A percentile compares a stretch with the other conserved stretches of the same genome.
These are phyloP conservation scores for Xylophagus ater DNA, from an alignment of 2,888 invertebrate genomes.

Conservation along the genomic window DNA sequence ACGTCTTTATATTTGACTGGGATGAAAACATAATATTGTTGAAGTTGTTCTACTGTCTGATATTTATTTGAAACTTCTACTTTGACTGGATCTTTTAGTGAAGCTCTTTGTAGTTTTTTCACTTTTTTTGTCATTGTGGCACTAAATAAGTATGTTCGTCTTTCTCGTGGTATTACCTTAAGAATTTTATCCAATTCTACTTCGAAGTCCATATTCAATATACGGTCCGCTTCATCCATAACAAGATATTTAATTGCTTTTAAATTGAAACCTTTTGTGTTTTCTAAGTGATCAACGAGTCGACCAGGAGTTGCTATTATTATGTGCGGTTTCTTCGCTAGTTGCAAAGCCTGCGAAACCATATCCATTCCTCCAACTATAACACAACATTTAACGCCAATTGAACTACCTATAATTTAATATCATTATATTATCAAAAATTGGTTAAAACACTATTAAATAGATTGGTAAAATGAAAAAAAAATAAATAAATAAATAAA, in stretches of 20 bases:
- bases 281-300: constrained; percentile 90
- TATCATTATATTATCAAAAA: no score
- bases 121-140: constrained; percentile 99
- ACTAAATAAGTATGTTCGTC: constrained; percentile 88
- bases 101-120: constrained; percentile 91
- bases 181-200: constrained; percentile 94
- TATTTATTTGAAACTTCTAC: constrained; percentile 95
- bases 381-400: constrained; percentile 91
- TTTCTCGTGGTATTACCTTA: constrained; percentile 74
- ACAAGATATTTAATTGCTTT: constrained; percentile 82
- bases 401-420: constrained; percentile 53
- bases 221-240: constrained; percentile 99
- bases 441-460: no score
- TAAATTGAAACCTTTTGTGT: constrained; percentile 94
- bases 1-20: constrained; percentile 96
- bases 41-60: constrained; percentile 93
- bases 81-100: constrained; percentile 85
- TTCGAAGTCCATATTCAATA: constrained; percentile 98
- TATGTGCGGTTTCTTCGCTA: constrained; percentile 95
- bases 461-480: no score
- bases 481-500: no score
- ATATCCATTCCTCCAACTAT: constrained; percentile 99
- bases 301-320: constrained; percentile 95
- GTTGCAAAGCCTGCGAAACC: constrained; percentile 80
- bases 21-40: constrained; percentile 90